A percentile compares a stretch with the other conserved stretches of the same genome.
These are phyloP conservation scores for Epinotia demarniana DNA, from an alignment of 2,888 invertebrate genomes.

Conservation along the genomic window DNA sequence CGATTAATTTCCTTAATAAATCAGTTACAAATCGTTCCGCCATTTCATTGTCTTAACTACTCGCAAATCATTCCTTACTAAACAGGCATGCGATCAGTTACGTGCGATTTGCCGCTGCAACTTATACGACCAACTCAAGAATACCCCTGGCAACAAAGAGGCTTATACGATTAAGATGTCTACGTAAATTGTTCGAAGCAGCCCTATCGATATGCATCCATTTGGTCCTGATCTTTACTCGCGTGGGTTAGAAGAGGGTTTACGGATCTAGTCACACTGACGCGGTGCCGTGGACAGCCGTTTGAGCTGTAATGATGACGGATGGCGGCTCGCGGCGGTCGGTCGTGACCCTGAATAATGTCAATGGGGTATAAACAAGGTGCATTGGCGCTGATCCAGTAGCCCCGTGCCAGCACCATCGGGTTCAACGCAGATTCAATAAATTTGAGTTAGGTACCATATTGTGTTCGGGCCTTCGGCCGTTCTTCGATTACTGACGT, in stretches of 20 bases:
- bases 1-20: constrained; percentile 37
- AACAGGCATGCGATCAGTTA: constrained; percentile 26
- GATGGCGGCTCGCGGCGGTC: constrained; percentile 8
- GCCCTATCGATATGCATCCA: constrained; percentile 10
- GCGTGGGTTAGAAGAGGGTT: not conserved
- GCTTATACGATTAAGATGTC: not conserved
- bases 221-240: constrained; percentile 4
- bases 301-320: constrained; percentile 35
- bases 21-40: constrained; percentile 31
- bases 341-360: constrained; percentile 44
- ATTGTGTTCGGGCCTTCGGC: not conserved
- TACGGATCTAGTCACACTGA: not conserved
- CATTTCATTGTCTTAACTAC: constrained; percentile 37
- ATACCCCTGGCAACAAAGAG: not conserved
- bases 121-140: constrained; percentile 14
- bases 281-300: constrained; percentile 20
- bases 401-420: not conserved
- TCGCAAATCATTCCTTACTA: constrained; percentile 40
- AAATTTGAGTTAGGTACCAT: constrained; percentile 1
- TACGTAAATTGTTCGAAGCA: not conserved
- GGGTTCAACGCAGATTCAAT: constrained; percentile 2
- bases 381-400: constrained; percentile 21
- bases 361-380: constrained; percentile 38
- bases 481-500: too few relatives aligned
- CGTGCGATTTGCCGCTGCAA: constrained; percentile 18